Percentiles rank a stretch among this genome's conserved stretches.
Conservation (phyloP, 2,888 invertebrate species). For the Ceraclea dissimilis region DNA sequence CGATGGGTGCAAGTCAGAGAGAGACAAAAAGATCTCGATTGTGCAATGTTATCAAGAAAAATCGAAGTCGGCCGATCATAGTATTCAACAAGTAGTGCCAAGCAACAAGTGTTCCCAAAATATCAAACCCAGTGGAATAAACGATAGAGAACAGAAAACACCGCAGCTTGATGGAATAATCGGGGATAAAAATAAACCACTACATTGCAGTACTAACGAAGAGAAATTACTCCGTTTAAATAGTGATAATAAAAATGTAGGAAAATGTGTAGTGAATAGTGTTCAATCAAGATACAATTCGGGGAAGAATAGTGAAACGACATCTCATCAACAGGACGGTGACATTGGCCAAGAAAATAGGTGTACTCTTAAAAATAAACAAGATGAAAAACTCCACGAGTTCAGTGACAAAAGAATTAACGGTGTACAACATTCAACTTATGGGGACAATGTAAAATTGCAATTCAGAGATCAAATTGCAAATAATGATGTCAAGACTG, state of each 20-base stretch:
- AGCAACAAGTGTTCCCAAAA: conserved; percentile 11
- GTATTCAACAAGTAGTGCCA: conserved; percentile 14
- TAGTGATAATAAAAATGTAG: too few relatives aligned
- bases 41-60: conserved; percentile 5
- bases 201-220: background rate
- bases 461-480: background rate
- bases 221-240: too few relatives aligned
- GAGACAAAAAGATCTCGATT: background rate
- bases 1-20: background rate
- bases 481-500: conserved; percentile 15
- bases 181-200: background rate
- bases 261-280: too few relatives aligned
- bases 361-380: background rate
- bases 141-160: background rate
- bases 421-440: background rate
- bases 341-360: background rate
- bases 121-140: conserved; percentile 8
- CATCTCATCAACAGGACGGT: background rate
- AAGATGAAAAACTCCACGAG: background rate
- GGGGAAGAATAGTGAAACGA: too few relatives aligned
- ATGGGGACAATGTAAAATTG: background rate
- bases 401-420: background rate
- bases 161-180: background rate
- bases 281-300: too few relatives aligned
- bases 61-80: conserved; percentile 3